phyloP scores from a whole-genome alignment of 2,113 vertebrate species.

The Bubalus kerabau region DNA sequence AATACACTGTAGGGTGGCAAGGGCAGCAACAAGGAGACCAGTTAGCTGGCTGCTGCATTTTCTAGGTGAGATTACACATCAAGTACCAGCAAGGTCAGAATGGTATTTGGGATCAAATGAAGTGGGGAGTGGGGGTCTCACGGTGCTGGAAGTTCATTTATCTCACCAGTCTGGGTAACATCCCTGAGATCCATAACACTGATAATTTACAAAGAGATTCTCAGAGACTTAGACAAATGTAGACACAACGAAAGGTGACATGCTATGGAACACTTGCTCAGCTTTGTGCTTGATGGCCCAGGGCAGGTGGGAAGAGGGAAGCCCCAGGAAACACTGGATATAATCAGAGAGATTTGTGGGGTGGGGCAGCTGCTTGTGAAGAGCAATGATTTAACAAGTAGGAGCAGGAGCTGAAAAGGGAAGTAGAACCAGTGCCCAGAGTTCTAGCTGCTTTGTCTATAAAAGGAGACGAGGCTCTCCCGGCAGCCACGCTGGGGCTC shows the following conservation, averaged over 20 bases:
- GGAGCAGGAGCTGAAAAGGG: background rate
- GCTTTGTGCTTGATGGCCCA: background rate
- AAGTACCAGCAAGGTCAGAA: background rate
- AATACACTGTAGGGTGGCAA: background rate
- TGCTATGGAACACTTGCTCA: too few species aligned
- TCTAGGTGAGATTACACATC: background rate
- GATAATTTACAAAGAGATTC: background rate
- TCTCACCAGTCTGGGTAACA: background rate
- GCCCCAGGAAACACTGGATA: background rate
- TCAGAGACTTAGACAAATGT: background rate
- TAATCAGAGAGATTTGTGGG: background rate
- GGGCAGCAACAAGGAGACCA: background rate
- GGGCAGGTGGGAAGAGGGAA: background rate
- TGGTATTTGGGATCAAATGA: background rate
- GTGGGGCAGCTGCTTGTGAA: background rate
- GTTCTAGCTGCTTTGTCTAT: slow-evolving; percentile 54
- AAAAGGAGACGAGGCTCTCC: slow-evolving; percentile 48
- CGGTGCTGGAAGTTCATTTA: background rate
- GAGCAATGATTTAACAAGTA: background rate
- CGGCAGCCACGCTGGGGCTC: background rate
- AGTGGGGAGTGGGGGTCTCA: background rate
- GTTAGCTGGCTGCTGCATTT: background rate
- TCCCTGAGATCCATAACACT: background rate
- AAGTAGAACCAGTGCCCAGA: slow-evolving; percentile 34
- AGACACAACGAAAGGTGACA: background rate